phyloP scores from a whole-genome alignment of 1,140 invertebrate genomes.

The Eciton burchellii region DNA sequence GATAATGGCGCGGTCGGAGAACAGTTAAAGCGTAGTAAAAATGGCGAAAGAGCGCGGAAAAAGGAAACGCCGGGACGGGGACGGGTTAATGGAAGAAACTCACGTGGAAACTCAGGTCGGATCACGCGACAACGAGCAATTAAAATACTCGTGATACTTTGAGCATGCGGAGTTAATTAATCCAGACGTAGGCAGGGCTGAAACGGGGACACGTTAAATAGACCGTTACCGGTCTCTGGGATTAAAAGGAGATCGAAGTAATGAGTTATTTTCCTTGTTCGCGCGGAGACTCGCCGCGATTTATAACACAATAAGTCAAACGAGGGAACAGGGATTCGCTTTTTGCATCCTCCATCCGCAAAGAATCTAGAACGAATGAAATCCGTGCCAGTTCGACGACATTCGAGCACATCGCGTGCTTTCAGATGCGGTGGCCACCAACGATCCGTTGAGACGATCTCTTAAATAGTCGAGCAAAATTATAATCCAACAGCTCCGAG shows the following conservation, averaged over 20 bases:
- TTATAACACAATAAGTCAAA: slow-evolving; percentile 31
- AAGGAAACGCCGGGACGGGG: not conserved
- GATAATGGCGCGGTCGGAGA: not conserved
- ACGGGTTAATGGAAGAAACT: not conserved
- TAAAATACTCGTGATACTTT: not conserved
- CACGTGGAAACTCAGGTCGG: not conserved
- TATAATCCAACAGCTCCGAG: not conserved
- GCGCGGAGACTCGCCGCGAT: slow-evolving; percentile 23
- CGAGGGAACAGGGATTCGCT: slow-evolving; percentile 16
- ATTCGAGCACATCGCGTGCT: not conserved
- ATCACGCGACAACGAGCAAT: not conserved
- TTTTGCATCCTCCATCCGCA: slow-evolving; percentile 9
- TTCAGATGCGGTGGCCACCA: not conserved
- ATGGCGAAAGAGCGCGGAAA: not conserved
- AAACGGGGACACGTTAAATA: slow-evolving; percentile 14
- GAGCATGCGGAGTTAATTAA: not conserved
- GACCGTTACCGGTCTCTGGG: not conserved
- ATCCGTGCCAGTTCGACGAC: not conserved
- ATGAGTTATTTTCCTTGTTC: slow-evolving; percentile 30
- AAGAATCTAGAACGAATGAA: slow-evolving; percentile 50
- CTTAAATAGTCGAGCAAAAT: not conserved
- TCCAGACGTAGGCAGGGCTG: not conserved
- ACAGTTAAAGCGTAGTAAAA: not conserved
- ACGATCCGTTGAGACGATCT: not conserved
- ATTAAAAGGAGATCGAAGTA: slow-evolving; percentile 30